Base-by-base conservation (phyloP, 2,888 invertebrate species). In the Lithosia quadra region DNA sequence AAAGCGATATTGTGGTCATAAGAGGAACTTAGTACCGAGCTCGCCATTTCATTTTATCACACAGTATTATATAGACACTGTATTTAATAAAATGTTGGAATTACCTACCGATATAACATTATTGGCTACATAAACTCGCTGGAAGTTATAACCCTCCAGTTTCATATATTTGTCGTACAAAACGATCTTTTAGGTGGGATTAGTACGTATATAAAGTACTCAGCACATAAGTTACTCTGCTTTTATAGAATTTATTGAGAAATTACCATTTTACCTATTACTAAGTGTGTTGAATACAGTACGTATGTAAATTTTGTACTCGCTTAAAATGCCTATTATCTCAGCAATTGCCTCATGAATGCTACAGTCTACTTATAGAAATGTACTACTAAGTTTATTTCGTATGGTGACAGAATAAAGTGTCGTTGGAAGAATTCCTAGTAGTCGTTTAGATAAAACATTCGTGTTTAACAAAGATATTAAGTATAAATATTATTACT, bases 101-200 rank as follows among this genome's bases (percentile, higher is more conserved):
- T 91, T 89, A 88, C 90, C 80, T 61, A 78, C 83, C 84, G 86
- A 91, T 92, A 91, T 88, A 86, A 83, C 85, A 85, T 89, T 91
- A 91, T 92, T 88, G 86, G 85, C 81, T 79, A 83, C 87, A 91
- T 92, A 92, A 92, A 93, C 81, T 90, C 86, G 75, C 82, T 86
- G 89, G 91, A 92, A 88, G 89, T 90, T 91, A 92, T 91, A 91
- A 91, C 88, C 86, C 71, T 78, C 78, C 85, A 84, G 86, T 90
- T 92, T 89, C 90, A 90, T 92, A 91, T 91, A 91, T 92, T 91
- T 88, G 90, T 88, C 85, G 85, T 86, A 92, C 92, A 92, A 92
- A 93, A 90, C 84, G 91, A n/a, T 76, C 82, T 86, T 89, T 91
- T 88, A 86, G 88, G 84, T 64, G 75, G 80, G 79, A 86, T 88